These are phyloP conservation scores for Nyctalus aviator DNA, from an alignment of 2,797 vertebrate species.

Conservation along the genomic window DNA sequence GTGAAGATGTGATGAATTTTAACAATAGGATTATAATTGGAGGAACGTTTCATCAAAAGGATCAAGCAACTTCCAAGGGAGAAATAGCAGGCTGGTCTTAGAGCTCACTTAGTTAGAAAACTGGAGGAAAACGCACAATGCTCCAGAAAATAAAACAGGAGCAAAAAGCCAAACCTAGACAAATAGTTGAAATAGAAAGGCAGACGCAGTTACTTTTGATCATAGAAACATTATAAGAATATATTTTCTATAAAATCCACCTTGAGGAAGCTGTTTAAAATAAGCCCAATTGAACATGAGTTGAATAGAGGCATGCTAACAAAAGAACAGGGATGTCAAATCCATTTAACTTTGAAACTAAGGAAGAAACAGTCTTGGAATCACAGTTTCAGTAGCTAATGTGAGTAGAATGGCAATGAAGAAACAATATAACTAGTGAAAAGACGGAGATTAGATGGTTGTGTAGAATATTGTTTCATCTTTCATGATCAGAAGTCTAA, in stretches of 20 bases:
- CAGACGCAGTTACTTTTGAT: slow-evolving; percentile 15
- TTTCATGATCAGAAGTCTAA: not conserved
- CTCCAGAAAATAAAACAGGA: slow-evolving; percentile 29
- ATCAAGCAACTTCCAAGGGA: not conserved
- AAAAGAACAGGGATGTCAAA: not conserved
- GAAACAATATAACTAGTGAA: not conserved
- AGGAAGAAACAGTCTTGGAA: not conserved
- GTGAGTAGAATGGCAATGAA: not conserved
- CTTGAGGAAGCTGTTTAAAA: slow-evolving; percentile 18
- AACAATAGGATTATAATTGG: not conserved
- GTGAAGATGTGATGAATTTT: not conserved
- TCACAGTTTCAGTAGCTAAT: not conserved
- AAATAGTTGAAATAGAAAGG: not conserved
- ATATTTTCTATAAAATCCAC: not conserved
- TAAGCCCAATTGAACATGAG: not conserved
- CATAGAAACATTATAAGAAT: not conserved
- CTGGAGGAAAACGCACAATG: not conserved
- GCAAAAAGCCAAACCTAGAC: not conserved
- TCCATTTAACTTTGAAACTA: not conserved
- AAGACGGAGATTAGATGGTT: not conserved
- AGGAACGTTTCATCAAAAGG: not conserved
- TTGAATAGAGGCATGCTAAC: not conserved
- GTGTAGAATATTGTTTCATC: not conserved
- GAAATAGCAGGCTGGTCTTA: not conserved
- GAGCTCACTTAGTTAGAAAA: not conserved